Evolutionary conservation across 2,797 vertebrate species (phyloP).

Genomic region (Pogonophryne albipinna): DNA sequence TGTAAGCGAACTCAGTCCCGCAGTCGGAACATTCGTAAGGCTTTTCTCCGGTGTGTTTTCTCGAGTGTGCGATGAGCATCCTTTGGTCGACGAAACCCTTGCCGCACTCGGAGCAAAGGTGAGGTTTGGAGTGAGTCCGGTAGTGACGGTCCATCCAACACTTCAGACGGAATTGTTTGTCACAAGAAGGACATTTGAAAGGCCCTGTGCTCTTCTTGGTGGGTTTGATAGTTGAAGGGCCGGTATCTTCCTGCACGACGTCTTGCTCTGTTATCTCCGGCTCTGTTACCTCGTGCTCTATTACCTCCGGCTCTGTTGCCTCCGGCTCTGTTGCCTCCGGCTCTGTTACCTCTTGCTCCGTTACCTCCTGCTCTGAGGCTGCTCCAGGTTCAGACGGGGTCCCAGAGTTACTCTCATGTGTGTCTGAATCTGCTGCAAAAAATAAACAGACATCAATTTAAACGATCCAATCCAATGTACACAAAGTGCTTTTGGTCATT

Average conservation of each 20-base stretch:
- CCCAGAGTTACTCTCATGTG: neutral
- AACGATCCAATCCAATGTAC: neutral
- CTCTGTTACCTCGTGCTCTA: no score
- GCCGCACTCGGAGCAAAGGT: slow-evolving; percentile 66
- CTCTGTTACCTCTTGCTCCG: neutral
- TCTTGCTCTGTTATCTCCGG: neutral
- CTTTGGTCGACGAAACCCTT: slow-evolving; percentile 57
- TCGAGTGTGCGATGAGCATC: slow-evolving; percentile 57
- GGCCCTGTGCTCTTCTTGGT: neutral
- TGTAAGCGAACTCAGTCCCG: slow-evolving; percentile 68
- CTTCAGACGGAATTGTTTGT: slow-evolving; percentile 58
- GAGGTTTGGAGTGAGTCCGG: slow-evolving; percentile 69
- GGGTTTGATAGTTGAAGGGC: neutral
- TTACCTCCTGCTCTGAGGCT: neutral
- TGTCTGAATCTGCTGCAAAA: slow-evolving; percentile 28
- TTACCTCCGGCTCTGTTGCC: no score
- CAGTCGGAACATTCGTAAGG: slow-evolving; percentile 66
- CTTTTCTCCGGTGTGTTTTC: slow-evolving; percentile 70
- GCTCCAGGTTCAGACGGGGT: neutral
- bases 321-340: no score
- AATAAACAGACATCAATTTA: neutral
- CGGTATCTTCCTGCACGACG: neutral
- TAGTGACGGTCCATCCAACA: slow-evolving; percentile 69
- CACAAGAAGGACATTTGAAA: slow-evolving; percentile 56
- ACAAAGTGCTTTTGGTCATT: neutral